Percentiles rank a stretch among this genome's conserved stretches.
Evolutionary conservation across 2,888 invertebrate genomes (phyloP).

Genomic region (Plebejus argus): DNA sequence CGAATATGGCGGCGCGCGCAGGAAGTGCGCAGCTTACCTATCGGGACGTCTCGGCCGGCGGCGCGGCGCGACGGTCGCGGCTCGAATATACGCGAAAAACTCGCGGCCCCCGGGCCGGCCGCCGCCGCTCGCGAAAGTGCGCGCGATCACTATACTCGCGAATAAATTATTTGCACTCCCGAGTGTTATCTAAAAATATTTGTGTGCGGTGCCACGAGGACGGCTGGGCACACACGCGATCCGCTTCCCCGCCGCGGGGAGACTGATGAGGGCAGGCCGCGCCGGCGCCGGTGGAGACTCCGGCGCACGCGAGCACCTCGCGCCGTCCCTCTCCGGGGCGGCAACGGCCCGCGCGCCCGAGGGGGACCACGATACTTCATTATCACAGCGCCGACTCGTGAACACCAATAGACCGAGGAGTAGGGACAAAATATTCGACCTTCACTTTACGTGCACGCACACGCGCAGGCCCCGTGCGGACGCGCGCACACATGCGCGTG

Average conservation of each 20-base stretch:
- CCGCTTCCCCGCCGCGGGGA: slow-evolving; percentile 79
- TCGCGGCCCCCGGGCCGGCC: slow-evolving; percentile 64
- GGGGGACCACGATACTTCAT: slow-evolving; percentile 69
- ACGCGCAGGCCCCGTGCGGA: slow-evolving; percentile 60
- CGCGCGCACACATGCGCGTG: slow-evolving; percentile 61
- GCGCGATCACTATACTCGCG: slow-evolving; percentile 75
- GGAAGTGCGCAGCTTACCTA: slow-evolving; percentile 81
- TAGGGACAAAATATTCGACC: slow-evolving; percentile 80
- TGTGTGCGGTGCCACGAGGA: slow-evolving; percentile 65
- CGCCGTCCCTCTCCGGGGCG: slow-evolving; percentile 64
- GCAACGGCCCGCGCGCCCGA: slow-evolving; percentile 54
- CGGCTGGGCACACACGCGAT: slow-evolving; percentile 73
- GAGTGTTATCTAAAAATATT: slow-evolving; percentile 77
- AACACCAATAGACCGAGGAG: slow-evolving; percentile 80
- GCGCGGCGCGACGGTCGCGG: slow-evolving; percentile 56
- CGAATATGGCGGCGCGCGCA: slow-evolving; percentile 79
- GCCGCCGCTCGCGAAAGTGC: slow-evolving; percentile 73
- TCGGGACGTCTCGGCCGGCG: slow-evolving; percentile 71
- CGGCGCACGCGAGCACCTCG: slow-evolving; percentile 71
- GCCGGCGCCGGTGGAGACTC: slow-evolving; percentile 75
- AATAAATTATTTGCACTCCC: slow-evolving; percentile 76
- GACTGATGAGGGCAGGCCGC: slow-evolving; percentile 79
- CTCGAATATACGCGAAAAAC: slow-evolving; percentile 44
- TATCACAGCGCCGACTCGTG: slow-evolving; percentile 77
- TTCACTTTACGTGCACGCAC: slow-evolving; percentile 77